Evolutionary conservation across 2,888 invertebrate species (phyloP).

Genomic region (Archips crataeganus): DNA sequence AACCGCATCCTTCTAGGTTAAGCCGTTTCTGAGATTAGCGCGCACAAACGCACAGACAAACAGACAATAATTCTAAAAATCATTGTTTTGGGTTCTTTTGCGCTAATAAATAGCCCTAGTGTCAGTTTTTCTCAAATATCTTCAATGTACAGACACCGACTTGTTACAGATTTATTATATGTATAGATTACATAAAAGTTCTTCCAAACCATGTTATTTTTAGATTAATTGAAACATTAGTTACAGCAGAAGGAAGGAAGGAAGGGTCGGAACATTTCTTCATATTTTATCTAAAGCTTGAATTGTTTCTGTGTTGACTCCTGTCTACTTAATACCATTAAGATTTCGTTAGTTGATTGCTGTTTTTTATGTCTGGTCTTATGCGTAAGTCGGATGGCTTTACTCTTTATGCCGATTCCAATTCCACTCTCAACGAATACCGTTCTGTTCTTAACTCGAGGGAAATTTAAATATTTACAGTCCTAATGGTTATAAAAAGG

Average conservation of each 20-base stretch:
- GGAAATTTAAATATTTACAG: constrained; percentile 2
- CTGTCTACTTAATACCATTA: not conserved
- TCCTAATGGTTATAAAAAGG: constrained; percentile 5
- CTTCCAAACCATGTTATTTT: too few relatives aligned
- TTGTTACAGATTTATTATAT: too few relatives aligned
- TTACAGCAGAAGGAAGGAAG: not conserved
- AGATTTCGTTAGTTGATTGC: constrained; percentile 51
- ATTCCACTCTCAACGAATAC: constrained; percentile 8
- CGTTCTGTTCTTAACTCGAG: not conserved
- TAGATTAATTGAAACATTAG: not conserved
- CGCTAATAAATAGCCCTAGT: too few relatives aligned
- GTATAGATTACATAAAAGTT: too few relatives aligned
- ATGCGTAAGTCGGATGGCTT: constrained; percentile 39
- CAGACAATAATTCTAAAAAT: too few relatives aligned
- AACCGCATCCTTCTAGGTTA: too few relatives aligned
- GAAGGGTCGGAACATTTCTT: constrained; percentile 42
- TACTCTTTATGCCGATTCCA: constrained; percentile 28
- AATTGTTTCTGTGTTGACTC: not conserved
- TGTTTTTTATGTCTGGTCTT: constrained; percentile 52
- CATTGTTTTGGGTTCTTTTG: too few relatives aligned
- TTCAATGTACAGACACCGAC: too few relatives aligned
- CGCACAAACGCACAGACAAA: too few relatives aligned
- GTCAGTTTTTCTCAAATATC: too few relatives aligned
- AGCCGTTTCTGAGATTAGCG: too few relatives aligned
- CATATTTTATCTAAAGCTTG: constrained; percentile 49